Base-by-base conservation (phyloP, 35 echinoderm and acorn worm genomes). In the Hemicentrotus pulcherrimus region DNA sequence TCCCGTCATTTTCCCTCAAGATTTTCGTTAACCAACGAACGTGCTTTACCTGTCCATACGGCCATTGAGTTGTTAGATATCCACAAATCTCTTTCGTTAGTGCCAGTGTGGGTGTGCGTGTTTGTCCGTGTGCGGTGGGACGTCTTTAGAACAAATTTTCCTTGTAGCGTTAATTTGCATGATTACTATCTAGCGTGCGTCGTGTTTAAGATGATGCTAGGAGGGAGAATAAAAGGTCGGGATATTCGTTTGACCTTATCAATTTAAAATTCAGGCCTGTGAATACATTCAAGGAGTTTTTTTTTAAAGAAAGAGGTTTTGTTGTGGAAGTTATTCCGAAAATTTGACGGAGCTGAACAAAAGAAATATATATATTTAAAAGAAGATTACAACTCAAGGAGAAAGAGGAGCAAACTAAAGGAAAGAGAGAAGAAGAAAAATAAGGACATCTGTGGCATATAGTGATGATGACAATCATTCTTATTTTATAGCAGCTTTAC, bases 121-220 rank as follows among this genome's bases (percentile, higher is more conserved):
- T 14, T 6, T 11, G 52, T 16, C 6, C 19, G 65, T n/a, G 18
- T 78, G 65, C 14, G 32, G n/a, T 90, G 88, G 14, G 31, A 45
- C 86, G 9, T 86, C 86, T 86, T 33, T 89, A 0, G 87, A 14
- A 2, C 87, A 89, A 55, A 31, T 89, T 41, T 89, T 89, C 87
- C 86, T 86, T 13, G 86, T 86, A 86, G 86, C 86, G 86, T 30
- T 86, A 86, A 86, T 86, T 31, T 86, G 86, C 86, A 86, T 86
- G 32, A 86, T 86, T 86, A 86, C 24, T 31, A 9, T 86, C 32
- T 86, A 31, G n/a, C 32, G n/a, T 30, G 86, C 86, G 86, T 86
- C 86, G 28, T 86, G 86, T 31, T 86, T 11, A 86, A 11, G 9
- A 31, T 10, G 86, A 30, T 30, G 86, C 22, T 31, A 1, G 22